phyloP scores from a whole-genome alignment of 2,888 invertebrate genomes.

The Mythimna pallens region DNA sequence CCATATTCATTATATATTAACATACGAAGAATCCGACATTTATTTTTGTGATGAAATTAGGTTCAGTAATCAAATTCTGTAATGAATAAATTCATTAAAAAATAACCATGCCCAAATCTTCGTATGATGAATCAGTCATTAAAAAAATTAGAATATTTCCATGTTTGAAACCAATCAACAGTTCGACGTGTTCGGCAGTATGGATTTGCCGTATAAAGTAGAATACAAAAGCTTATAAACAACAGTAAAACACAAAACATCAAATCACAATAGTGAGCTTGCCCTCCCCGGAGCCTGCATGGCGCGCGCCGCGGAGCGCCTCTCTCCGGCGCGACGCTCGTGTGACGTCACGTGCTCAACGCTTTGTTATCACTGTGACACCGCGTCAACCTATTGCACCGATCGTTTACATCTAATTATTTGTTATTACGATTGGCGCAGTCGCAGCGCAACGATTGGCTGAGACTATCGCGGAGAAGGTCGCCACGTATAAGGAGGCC shows the following conservation, averaged over 20 bases:
- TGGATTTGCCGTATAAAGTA: constrained; percentile 1
- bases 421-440: too few relatives aligned
- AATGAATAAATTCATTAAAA: background rate
- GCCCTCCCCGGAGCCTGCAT: constrained; percentile 31
- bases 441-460: background rate
- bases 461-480: background rate
- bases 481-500: background rate
- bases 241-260: constrained; percentile 41
- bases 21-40: constrained; percentile 29
- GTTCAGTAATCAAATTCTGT: background rate
- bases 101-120: constrained; percentile 20
- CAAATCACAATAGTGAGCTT: constrained; percentile 14
- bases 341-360: background rate
- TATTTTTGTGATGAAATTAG: background rate
- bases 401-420: background rate
- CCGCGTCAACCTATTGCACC: background rate
- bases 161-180: constrained; percentile 8
- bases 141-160: constrained; percentile 4
- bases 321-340: background rate
- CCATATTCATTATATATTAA: background rate
- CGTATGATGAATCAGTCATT: constrained; percentile 17
- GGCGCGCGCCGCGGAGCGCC: background rate
- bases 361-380: background rate
- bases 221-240: constrained; percentile 17
- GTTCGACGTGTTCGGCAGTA: background rate